Conservation (phyloP, 2,888 invertebrate genomes). For the Carcina quercana region DNA sequence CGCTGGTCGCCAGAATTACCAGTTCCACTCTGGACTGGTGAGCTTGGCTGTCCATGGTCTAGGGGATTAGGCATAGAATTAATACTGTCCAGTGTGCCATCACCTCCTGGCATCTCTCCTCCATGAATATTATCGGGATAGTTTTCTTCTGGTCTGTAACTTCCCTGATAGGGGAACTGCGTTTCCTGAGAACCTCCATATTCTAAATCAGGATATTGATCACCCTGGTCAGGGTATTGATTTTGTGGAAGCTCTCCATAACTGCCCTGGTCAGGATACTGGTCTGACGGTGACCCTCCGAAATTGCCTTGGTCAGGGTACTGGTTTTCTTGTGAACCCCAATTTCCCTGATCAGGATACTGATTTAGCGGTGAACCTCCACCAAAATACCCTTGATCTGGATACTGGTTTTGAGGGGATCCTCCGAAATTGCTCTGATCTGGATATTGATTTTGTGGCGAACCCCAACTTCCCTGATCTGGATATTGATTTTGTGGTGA, state of each 20-base stretch:
- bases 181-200: constrained; percentile 8
- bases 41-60: too few species aligned
- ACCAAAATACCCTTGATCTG: constrained; percentile 2
- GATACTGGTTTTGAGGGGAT: constrained; percentile 3
- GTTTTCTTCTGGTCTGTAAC: constrained; percentile 2
- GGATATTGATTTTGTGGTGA: background rate
- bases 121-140: too few species aligned
- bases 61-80: constrained; percentile 13
- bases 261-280: constrained; percentile 7
- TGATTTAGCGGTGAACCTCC: background rate
- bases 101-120: too few species aligned
- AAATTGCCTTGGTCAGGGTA: constrained; percentile 3
- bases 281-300: background rate
- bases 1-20: background rate
- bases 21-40: background rate
- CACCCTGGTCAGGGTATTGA: constrained; percentile 4
- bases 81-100: constrained; percentile 18
- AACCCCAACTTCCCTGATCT: constrained; percentile 7
- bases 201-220: constrained; percentile 3
- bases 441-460: constrained; percentile 3
- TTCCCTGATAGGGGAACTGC: too few species aligned
- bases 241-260: background rate
- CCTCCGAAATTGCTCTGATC: constrained; percentile 11
- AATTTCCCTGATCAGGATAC: background rate
- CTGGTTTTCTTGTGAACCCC: background rate